Evolutionary conservation across 2,888 invertebrate genomes (phyloP).

Genomic region (Coronaproctus castanopsis): DNA sequence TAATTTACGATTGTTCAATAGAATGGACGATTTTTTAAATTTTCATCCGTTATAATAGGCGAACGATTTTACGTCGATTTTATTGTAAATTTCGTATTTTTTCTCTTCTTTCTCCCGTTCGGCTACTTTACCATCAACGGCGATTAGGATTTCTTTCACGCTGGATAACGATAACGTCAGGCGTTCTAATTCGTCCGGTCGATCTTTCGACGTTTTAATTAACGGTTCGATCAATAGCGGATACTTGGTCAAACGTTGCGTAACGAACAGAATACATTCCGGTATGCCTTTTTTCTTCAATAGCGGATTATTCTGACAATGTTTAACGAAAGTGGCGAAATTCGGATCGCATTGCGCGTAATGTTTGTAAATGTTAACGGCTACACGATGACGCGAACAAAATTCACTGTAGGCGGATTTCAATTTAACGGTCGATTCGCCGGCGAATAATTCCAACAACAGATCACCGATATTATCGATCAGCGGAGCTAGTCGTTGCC

Average conservation of each 20-base stretch:
- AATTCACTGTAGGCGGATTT: slow-evolving; percentile 80
- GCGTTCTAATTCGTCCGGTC: slow-evolving; percentile 55
- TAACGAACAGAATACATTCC: slow-evolving; percentile 85
- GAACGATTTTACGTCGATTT: slow-evolving; percentile 81
- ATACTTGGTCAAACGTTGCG: slow-evolving; percentile 86
- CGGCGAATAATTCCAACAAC: slow-evolving; percentile 56
- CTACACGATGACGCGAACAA: slow-evolving; percentile 77
- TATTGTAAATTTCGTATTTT: slow-evolving; percentile 74
- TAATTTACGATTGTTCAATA: slow-evolving; percentile 60
- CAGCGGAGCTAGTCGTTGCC: slow-evolving; percentile 45
- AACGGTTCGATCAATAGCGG: slow-evolving; percentile 78
- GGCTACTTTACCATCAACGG: slow-evolving; percentile 81
- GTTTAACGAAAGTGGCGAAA: slow-evolving; percentile 62
- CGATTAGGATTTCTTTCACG: slow-evolving; percentile 69
- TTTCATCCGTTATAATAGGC: slow-evolving; percentile 63
- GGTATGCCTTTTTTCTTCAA: slow-evolving; percentile 88
- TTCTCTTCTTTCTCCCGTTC: slow-evolving; percentile 75
- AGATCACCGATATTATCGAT: slow-evolving; percentile 71
- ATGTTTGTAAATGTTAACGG: slow-evolving; percentile 75
- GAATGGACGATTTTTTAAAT: slow-evolving; percentile 80
- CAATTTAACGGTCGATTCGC: slow-evolving; percentile 38
- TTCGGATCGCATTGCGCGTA: slow-evolving; percentile 52
- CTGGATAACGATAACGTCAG: slow-evolving; percentile 55
- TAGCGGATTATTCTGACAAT: slow-evolving; percentile 60
- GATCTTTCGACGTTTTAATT: slow-evolving; percentile 69